phyloP scores from a whole-genome alignment of 2,113 vertebrate species.

The Oryzias woworae region DNA sequence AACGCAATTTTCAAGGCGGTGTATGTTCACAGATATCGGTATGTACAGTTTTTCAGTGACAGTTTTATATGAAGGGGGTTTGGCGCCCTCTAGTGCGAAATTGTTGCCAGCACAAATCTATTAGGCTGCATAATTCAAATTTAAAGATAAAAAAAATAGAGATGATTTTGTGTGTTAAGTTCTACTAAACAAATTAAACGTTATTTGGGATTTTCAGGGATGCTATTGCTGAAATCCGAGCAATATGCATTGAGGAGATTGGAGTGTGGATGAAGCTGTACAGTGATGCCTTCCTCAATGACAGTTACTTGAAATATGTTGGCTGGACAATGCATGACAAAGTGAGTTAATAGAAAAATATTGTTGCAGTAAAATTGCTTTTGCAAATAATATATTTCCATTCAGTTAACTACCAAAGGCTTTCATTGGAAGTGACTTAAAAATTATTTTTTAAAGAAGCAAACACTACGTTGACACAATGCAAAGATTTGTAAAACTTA shows the following conservation, averaged over 20 bases:
- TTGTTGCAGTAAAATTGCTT: not conserved
- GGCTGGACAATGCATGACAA: constrained; percentile 85
- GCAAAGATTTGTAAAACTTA: too few relatives aligned
- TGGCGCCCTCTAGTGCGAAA: constrained; percentile 51
- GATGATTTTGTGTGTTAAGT: not conserved
- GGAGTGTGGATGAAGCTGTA: constrained; percentile 81
- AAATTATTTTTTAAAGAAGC: too few relatives aligned
- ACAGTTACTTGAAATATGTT: constrained; percentile 97
- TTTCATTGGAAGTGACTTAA: too few relatives aligned
- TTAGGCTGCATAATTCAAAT: not conserved
- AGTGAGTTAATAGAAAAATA: constrained; percentile 55
- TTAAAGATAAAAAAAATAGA: not conserved
- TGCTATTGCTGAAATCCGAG: constrained; percentile 70
- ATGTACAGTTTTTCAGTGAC: constrained; percentile 30
- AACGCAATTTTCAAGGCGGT: constrained; percentile 99
- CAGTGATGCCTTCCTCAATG: constrained; percentile 96
- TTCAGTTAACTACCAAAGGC: too few relatives aligned
- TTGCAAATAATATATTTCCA: too few relatives aligned
- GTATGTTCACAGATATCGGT: constrained; percentile 98
- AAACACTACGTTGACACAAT: too few relatives aligned
- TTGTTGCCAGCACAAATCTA: not conserved
- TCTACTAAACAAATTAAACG: not conserved
- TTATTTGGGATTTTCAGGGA: constrained; percentile 40
- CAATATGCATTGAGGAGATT: constrained; percentile 96
- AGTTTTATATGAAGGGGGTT: not conserved